Evolutionary conservation across 2,797 vertebrate species (phyloP).

Genomic region (Tapera naevia): DNA sequence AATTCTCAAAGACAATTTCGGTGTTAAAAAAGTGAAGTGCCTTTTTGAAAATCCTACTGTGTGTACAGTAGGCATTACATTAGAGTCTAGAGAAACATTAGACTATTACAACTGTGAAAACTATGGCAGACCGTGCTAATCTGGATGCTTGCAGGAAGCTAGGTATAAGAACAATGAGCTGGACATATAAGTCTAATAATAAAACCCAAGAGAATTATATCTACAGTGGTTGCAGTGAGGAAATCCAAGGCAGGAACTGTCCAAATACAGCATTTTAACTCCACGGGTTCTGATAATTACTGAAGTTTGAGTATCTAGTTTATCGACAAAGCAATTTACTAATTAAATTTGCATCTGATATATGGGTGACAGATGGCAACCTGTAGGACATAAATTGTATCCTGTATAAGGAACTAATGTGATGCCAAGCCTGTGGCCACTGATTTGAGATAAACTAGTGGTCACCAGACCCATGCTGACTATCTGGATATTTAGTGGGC

Average conservation of each 20-base stretch:
- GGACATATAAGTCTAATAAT: not conserved
- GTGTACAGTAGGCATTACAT: not conserved
- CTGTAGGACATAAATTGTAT: conserved; percentile 4
- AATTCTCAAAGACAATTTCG: not conserved
- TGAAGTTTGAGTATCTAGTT: not conserved
- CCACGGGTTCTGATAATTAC: not conserved
- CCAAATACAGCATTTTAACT: not conserved
- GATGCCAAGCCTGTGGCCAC: not conserved
- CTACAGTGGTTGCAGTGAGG: not conserved
- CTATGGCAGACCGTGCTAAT: not conserved
- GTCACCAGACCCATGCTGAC: conserved; percentile 17
- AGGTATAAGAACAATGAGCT: not conserved
- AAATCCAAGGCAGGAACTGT: not conserved
- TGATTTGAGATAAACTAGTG: conserved; percentile 6
- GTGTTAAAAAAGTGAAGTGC: not conserved
- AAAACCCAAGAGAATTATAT: not conserved
- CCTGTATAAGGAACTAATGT: not conserved
- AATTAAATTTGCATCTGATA: conserved; percentile 16
- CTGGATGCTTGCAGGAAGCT: not conserved
- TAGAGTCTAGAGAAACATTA: not conserved
- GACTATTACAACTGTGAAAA: not conserved
- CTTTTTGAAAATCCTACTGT: not conserved
- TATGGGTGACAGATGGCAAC: conserved; percentile 42
- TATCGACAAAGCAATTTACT: not conserved
- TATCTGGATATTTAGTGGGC: conserved; percentile 3